Conservation (phyloP, 2,888 invertebrate genomes). For the Scaptomyza flava region DNA sequence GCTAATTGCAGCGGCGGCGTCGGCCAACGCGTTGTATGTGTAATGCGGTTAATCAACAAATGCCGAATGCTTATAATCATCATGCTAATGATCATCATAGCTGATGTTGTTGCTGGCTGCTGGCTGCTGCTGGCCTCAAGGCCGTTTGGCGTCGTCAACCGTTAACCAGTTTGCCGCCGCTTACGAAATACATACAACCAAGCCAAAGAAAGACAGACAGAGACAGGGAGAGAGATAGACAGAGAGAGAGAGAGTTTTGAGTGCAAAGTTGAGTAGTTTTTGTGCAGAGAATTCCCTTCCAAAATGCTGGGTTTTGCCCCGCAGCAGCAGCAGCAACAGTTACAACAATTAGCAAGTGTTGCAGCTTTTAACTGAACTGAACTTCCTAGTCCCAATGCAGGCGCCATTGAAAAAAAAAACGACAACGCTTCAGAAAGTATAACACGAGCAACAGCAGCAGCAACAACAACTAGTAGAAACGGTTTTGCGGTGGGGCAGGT, state of each 20-base stretch:
- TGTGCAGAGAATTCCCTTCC: constrained; percentile 60
- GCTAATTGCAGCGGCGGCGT: constrained; percentile 68
- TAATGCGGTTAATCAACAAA: constrained; percentile 75
- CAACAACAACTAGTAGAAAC: constrained; percentile 5
- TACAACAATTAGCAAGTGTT: constrained; percentile 28
- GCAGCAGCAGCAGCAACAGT: constrained; percentile 13
- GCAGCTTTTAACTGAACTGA: constrained; percentile 41
- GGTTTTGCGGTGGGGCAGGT: constrained; percentile 49
- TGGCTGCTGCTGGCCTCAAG: constrained; percentile 59
- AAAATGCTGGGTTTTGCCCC: constrained; percentile 59
- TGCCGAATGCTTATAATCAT: constrained; percentile 29
- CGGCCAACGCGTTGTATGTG: constrained; percentile 71
- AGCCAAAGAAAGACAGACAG: constrained; percentile 37
- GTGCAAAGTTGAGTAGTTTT: neutral
- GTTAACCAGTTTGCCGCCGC: constrained; percentile 64
- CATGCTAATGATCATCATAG: constrained; percentile 21
- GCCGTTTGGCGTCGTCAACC: constrained; percentile 37
- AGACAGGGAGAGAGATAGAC: constrained; percentile 1
- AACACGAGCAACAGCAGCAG: constrained; percentile 31
- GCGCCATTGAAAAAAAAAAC: constrained; percentile 64
- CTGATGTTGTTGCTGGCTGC: constrained; percentile 11
- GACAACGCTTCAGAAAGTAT: constrained; percentile 46
- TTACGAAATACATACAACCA: constrained; percentile 69
- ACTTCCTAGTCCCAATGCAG: constrained; percentile 60
- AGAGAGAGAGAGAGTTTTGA: constrained; percentile 13